These are phyloP conservation scores for Drosophila picticornis DNA, from an alignment of 2,888 invertebrate genomes.

Conservation along the genomic window DNA sequence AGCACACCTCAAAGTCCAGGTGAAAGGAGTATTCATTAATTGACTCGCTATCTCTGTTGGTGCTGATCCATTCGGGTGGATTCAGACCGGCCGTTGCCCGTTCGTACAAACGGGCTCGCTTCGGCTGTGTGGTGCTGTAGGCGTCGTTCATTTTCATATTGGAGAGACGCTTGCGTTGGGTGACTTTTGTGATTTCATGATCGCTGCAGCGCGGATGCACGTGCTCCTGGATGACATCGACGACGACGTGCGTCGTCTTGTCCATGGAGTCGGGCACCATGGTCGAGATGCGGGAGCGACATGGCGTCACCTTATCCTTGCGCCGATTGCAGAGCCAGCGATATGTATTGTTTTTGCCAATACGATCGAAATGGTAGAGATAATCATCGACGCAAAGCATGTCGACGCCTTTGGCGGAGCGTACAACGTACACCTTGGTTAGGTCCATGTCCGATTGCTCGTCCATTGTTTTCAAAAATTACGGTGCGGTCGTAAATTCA, in stretches of 20 bases:
- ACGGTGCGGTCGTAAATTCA: constrained; percentile 54
- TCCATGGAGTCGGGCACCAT: constrained; percentile 65
- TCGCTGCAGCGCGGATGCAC: constrained; percentile 77
- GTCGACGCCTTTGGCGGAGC: constrained; percentile 82
- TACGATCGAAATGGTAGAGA: constrained; percentile 81
- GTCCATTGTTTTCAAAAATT: constrained; percentile 54
- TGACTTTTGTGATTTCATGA: constrained; percentile 77
- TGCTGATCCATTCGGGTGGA: constrained; percentile 67
- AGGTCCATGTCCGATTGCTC: constrained; percentile 67
- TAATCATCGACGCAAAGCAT: constrained; percentile 81
- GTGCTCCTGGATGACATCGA: constrained; percentile 70
- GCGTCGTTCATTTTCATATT: constrained; percentile 71
- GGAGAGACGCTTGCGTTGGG: constrained; percentile 77
- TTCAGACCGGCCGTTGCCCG: constrained; percentile 58
- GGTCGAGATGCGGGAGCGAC: constrained; percentile 78
- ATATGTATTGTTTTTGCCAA: constrained; percentile 74
- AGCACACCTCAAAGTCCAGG: constrained; percentile 66
- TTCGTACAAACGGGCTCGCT: constrained; percentile 62
- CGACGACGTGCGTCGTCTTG: constrained; percentile 67
- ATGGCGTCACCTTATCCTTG: constrained; percentile 75
- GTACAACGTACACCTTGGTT: constrained; percentile 72
- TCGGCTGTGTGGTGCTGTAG: constrained; percentile 66
- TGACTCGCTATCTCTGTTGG: constrained; percentile 26
- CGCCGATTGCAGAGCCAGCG: constrained; percentile 81
- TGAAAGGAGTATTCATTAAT: constrained; percentile 44